Evolutionary conservation across 2,113 vertebrate genomes (phyloP).

Genomic region (Martes martes): DNA sequence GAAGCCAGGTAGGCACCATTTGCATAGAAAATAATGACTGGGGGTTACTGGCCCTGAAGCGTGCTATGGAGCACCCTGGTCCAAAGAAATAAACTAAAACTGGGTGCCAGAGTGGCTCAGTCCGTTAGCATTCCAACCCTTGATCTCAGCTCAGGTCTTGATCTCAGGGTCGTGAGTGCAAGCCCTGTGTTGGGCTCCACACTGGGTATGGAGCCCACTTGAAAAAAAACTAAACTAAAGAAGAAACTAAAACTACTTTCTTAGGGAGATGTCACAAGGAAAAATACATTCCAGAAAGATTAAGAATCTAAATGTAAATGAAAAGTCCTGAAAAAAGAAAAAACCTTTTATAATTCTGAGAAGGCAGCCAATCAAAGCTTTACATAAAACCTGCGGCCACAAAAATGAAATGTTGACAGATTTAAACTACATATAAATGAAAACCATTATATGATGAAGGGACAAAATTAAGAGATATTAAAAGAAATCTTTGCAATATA

Average conservation of each 20-base stretch:
- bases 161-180: too few species aligned
- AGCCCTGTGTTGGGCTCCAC: too few species aligned
- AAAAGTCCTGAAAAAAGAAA: neutral
- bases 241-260: neutral
- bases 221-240: too few species aligned
- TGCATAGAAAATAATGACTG: neutral
- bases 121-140: too few species aligned
- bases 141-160: too few species aligned
- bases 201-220: too few species aligned
- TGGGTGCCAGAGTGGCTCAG: too few species aligned
- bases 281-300: neutral
- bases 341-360: neutral
- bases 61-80: neutral
- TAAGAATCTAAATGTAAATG: neutral
- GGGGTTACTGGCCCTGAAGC: neutral
- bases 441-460: neutral
- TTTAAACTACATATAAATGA: neutral
- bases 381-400: neutral
- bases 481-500: neutral
- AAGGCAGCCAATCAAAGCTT: neutral
- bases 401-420: neutral
- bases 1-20: neutral
- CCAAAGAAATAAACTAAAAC: neutral
- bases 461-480: neutral
- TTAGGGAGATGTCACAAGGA: neutral